Evolutionary conservation across 2,888 invertebrate species (phyloP), one percentile per base, ranked within the genome.

Genomic region (Acronicta aceris): DNA sequence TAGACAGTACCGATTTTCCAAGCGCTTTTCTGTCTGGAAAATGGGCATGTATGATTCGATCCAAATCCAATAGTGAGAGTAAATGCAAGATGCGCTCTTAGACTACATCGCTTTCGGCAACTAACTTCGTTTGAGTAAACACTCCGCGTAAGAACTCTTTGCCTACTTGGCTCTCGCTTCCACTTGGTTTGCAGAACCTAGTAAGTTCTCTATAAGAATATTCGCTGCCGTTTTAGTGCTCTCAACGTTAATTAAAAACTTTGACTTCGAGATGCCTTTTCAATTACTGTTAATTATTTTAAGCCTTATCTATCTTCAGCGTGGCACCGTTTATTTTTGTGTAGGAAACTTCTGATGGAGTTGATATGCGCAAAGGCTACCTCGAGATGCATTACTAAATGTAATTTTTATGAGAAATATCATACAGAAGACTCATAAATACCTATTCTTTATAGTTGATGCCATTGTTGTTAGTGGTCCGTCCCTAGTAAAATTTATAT

Each of bases 121-220:
- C 83, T 86, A 87, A 88, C 87, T 89, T 87, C 83, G 86, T 88
- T 87, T 84, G 81, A 77, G 81, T 83, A 87, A 89, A 88, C 85
- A 88, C 88, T 87, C 72, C 69, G 66, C 59, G 71, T 64, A 72
- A 85, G 82, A 84, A 85, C 86, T 86, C 85, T 86, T 85, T 83
- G 82, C 82, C 78, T 81, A 83, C 82, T 88, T 82, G 81, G 79
- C 77, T 83, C 81, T 81, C 78, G 80, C 83, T 85, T 85, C 84
- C 82, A 81, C 81, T 84, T 76, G 81, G 82, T 81, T 88, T 82
- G 79, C 75, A 74, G 58, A 79, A 81, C 74, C 78, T 79, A 73
- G 76, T 70, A 61, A 66, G 67, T 81, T 83, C 61, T 63, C 61
- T 75, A 72, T 78, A 81, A 78, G 64, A 75, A 70, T 73, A 82